Base-by-base conservation (phyloP, 2,113 vertebrate genomes). In the Lanius ludovicianus region DNA sequence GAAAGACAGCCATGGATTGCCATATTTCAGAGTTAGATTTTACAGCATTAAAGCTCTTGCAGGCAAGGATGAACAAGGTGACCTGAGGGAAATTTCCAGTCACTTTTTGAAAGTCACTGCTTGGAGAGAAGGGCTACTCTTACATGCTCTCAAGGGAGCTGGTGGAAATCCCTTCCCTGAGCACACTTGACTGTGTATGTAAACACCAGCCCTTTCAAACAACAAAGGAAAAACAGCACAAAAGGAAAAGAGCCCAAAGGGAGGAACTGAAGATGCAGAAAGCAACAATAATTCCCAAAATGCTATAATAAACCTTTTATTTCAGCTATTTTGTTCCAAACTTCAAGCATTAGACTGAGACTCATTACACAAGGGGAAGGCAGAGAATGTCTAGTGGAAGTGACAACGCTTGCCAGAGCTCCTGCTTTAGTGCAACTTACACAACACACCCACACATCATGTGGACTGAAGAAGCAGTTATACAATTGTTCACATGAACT, bases 1-100 rank as follows among this genome's bases (percentile, higher is more conserved):
- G 31, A 90, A 84, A 89, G 37, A 28, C 20, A 84, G 77, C 5
- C 9, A 11, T 63, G 53, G 25, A 65, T 68, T 79, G 37, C 57
- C 68, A 5, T 77, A 60, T 71, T 96, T 94, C 88, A 92, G 62
- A 41, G 47, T 4, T 3, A 67, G 65, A 50, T 55, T 86, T 95
- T 75, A 81, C 30, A 68, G 17, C 52, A 62, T 60, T 64, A 84
- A 67, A 90, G 33, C 44, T 77, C 35, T 67, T 53, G 19, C 24
- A 5, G 8, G 16, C 21, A 84, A 84, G 63, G 74, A 94, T 47
- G 63, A 90, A 83, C 67, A 85, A 93, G 76, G 92, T 87, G 73
- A 92, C 85, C 41, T 84, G 46, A 60, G 52, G 93, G 33, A 92
- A 86, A 95, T 88, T 84, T 93, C 46, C 59, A 70, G 59, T 46